phyloP scores from a whole-genome alignment of 2,113 vertebrate genomes.

The Nansenia antarctica region DNA sequence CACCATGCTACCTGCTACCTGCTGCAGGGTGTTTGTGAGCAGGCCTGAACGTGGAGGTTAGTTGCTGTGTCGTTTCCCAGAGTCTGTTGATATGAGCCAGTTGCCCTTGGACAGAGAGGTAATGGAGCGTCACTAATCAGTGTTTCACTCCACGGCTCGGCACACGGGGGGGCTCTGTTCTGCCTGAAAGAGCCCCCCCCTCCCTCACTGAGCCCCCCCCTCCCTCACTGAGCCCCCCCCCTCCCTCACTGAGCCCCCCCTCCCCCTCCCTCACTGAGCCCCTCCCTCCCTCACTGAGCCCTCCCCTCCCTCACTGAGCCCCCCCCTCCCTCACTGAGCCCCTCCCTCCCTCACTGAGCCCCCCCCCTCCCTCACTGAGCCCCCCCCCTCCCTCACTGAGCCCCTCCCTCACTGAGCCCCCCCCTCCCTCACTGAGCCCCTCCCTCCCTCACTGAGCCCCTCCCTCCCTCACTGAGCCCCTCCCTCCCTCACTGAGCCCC shows the following conservation, averaged over 20 bases:
- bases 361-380: constrained; percentile 45
- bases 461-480: constrained; percentile 28
- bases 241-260: constrained; percentile 20
- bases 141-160: constrained; percentile 55
- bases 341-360: too few species aligned
- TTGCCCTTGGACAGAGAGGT: constrained; percentile 68
- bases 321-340: constrained; percentile 52
- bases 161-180: constrained; percentile 52
- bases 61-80: constrained; percentile 37
- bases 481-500: too few species aligned
- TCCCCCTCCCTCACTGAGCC: constrained; percentile 52
- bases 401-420: constrained; percentile 28
- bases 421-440: too few species aligned
- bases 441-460: constrained; percentile 48
- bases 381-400: constrained; percentile 47
- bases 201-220: constrained; percentile 41
- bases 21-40: constrained; percentile 50
- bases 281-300: too few species aligned
- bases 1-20: constrained; percentile 37
- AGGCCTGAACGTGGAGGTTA: constrained; percentile 32
- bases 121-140: constrained; percentile 73
- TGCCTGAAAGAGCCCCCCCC: constrained; percentile 49
- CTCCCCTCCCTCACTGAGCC: too few species aligned
- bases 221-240: too few species aligned
- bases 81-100: constrained; percentile 64